Conservation (phyloP, 2,797 vertebrate genomes). For the Gymnothorax javanicus region DNA sequence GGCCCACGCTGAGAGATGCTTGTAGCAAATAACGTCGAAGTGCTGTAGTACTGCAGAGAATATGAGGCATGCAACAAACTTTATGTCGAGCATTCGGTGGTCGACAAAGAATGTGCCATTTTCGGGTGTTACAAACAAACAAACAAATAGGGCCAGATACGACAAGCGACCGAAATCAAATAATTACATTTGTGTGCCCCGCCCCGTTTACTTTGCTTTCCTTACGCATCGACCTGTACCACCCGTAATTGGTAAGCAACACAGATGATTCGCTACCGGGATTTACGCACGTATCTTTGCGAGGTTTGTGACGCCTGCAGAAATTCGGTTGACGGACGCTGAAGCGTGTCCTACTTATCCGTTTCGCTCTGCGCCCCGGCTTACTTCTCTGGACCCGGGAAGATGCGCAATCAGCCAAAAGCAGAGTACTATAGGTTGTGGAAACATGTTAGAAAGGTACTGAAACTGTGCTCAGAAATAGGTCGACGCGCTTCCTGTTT, state of each 20-base stretch:
- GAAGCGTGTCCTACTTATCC: background rate
- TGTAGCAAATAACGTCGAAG: background rate
- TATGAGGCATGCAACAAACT: constrained; percentile 11
- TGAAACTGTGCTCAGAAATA: background rate
- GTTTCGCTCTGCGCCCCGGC: background rate
- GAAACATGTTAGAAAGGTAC: background rate
- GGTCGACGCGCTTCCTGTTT: background rate
- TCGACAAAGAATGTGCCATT: constrained; percentile 22
- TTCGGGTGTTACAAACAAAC: constrained; percentile 26
- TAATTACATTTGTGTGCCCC: constrained; percentile 11
- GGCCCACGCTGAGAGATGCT: background rate
- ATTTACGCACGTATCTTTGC: background rate
- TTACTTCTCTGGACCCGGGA: background rate
- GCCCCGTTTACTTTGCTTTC: background rate
- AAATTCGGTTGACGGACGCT: background rate
- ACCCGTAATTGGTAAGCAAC: background rate
- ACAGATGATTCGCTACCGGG: background rate
- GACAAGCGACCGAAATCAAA: background rate
- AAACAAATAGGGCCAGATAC: constrained; percentile 7
- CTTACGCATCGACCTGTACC: background rate
- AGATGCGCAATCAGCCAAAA: background rate
- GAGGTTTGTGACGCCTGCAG: background rate
- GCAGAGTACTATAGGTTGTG: background rate
- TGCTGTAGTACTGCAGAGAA: background rate
- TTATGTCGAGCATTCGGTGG: constrained; percentile 13